Conservation (phyloP, 2,113 vertebrate genomes). For the Pollimyrus isidori region DNA sequence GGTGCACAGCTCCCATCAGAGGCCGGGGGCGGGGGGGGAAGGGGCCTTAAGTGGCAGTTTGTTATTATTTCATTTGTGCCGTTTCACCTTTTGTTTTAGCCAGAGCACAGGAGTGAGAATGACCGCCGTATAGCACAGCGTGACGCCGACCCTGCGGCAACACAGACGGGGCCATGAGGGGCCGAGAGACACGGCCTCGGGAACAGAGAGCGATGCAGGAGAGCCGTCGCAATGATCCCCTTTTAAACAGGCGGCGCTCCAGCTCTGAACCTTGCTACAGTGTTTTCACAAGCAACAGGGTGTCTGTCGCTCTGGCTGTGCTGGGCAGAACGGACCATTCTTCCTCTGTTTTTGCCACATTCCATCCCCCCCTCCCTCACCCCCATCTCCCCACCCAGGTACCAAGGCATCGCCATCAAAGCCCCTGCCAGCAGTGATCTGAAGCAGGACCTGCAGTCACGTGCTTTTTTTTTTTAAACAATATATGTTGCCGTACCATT, state of each 20-base stretch:
- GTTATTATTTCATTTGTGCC: slow-evolving; percentile 62
- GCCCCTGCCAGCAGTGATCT: background rate
- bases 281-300: slow-evolving; percentile 69
- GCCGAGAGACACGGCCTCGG: slow-evolving; percentile 43
- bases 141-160: slow-evolving; percentile 71
- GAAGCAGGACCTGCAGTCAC: background rate
- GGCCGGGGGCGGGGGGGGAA: too few species aligned
- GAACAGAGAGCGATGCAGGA: slow-evolving; percentile 29
- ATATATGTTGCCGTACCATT: background rate
- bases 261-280: slow-evolving; percentile 57
- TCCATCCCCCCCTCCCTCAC: slow-evolving; percentile 46
- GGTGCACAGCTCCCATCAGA: too few species aligned
- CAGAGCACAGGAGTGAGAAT: slow-evolving; percentile 82
- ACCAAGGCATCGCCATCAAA: slow-evolving; percentile 27
- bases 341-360: slow-evolving; percentile 47
- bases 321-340: slow-evolving; percentile 41
- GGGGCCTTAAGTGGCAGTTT: slow-evolving; percentile 97
- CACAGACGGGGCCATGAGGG: slow-evolving; percentile 53
- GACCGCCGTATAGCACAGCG: slow-evolving; percentile 63
- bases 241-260: slow-evolving; percentile 68
- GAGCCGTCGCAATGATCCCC: slow-evolving; percentile 57
- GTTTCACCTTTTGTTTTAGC: slow-evolving; percentile 52
- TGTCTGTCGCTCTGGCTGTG: slow-evolving; percentile 45
- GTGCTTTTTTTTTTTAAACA: background rate
- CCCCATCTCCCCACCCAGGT: background rate